A percentile compares a stretch with the other conserved stretches of the same genome.
phyloP scores from a whole-genome alignment of 2,888 invertebrate genomes.

The Raillietiella orientalis region DNA sequence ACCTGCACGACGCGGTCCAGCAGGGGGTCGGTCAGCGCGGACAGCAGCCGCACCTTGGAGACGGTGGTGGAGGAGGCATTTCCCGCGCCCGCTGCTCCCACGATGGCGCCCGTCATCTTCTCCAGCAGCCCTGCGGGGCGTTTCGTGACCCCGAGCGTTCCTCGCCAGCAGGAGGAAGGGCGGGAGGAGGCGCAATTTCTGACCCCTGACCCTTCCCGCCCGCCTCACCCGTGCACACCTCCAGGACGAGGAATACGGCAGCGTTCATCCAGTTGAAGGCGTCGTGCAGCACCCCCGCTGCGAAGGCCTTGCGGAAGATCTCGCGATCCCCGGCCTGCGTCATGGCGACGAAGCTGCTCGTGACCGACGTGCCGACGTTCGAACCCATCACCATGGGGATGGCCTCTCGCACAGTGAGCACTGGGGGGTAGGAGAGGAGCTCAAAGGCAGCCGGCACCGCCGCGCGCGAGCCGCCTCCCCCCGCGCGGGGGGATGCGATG shows the following conservation, averaged over 20 bases:
- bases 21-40: conserved; percentile 15
- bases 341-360: conserved; percentile 18
- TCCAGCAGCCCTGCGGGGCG: too few relatives aligned
- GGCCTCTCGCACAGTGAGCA: conserved; percentile 13
- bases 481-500: too few relatives aligned
- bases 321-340: conserved; percentile 13
- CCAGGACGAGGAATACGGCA: conserved; percentile 16
- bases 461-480: too few relatives aligned
- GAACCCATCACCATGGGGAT: conserved; percentile 21
- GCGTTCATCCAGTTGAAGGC: conserved; percentile 21
- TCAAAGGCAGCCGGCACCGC: too few relatives aligned
- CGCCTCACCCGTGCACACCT: conserved; percentile 13
- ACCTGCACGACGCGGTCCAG: conserved; percentile 14
- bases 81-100: too few relatives aligned
- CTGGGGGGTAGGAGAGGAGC: conserved; percentile 9
- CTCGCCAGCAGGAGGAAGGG: too few relatives aligned
- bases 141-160: too few relatives aligned
- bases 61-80: conserved; percentile 6
- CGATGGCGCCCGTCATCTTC: too few relatives aligned
- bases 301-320: conserved; percentile 18
- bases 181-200: too few relatives aligned
- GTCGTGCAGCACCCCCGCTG: conserved; percentile 21
- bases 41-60: conserved; percentile 11
- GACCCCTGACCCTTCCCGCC: too few relatives aligned
- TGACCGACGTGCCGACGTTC: conserved; percentile 20